Base-by-base conservation (phyloP, 2,113 vertebrate genomes). In the Mesoclemmys tuberculata region DNA sequence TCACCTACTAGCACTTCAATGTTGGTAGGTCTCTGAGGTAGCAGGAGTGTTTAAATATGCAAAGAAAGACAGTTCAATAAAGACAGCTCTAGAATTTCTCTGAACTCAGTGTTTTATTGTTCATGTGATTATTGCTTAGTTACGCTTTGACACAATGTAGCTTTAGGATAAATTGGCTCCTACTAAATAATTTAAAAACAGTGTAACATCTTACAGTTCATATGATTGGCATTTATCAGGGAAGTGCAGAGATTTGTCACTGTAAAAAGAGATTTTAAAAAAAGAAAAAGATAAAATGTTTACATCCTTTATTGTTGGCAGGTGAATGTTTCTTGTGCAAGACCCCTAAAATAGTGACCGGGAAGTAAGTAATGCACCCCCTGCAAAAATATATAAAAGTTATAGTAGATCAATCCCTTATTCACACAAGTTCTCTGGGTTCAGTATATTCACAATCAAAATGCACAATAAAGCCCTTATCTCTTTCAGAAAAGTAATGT, bases 81-180 rank as follows among this genome's bases (percentile, higher is more conserved):
- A 79, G 48, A 24, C 5, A 71, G 5, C 31, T 12, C 82, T 46
- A 13, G 85, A 55, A 7, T 75, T 38, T 82, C 84, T 91, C 78
- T n/a, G 55, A 96, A 93, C 41, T 86, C 80, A 38, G 88, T 95
- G 81, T 96, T 97, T 97, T 97, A 97, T 98, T 98, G 93, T 82
- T 92, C 44, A 38, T 0, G 3, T 93, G 94, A 94, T 93, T 81
- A 88, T 90, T 88, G 74, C 56, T 88, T 97, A 94, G 92, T 96
- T 95, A 90, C 31, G 84, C 16, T 90, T 95, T 80, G 80, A 96
- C 87, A 89, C 64, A 85, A 93, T 46, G 85, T 71, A 48, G 91
- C 86, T 94, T 90, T 0, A 2, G 83, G 52, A 95, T 71, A 93
- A 95, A 95, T 61, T 85, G 68, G 95, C 61, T 96, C 71, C 93